Conservation (phyloP, 2,113 vertebrate genomes). For the Vidua chalybeata region DNA sequence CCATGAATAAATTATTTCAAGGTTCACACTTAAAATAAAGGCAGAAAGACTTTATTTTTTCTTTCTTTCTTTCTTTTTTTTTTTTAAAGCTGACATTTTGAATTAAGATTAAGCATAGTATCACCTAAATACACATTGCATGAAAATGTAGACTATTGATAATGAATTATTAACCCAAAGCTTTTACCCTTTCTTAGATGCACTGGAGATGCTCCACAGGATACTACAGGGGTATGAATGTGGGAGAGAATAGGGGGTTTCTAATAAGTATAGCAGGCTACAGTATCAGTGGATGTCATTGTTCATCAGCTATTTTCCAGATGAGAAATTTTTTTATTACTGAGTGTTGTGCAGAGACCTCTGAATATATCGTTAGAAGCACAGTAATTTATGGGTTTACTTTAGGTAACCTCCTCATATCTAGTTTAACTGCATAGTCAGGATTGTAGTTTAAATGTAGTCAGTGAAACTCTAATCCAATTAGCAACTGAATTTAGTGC, state of each 20-base stretch:
- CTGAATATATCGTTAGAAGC: background rate
- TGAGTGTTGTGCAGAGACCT: background rate
- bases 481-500: background rate
- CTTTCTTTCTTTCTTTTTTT: background rate
- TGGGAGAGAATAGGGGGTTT: background rate
- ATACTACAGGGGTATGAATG: background rate
- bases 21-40: conserved; percentile 40
- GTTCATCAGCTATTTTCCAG: conserved; percentile 16
- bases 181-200: conserved; percentile 33
- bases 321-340: conserved; percentile 1
- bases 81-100: conserved; percentile 24
- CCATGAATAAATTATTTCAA: conserved; percentile 61
- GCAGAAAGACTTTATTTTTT: background rate
- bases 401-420: background rate
- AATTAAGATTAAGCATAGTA: conserved; percentile 20
- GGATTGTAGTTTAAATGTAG: background rate
- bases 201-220: conserved; percentile 6
- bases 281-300: conserved; percentile 23
- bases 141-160: conserved; percentile 10
- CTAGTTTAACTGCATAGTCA: background rate
- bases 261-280: background rate
- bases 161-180: conserved; percentile 55
- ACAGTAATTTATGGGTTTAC: background rate
- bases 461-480: background rate
- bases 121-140: background rate